These are phyloP conservation scores for Gymnosoma rotundatum DNA, from an alignment of 2,888 invertebrate genomes.

Conservation along the genomic window DNA sequence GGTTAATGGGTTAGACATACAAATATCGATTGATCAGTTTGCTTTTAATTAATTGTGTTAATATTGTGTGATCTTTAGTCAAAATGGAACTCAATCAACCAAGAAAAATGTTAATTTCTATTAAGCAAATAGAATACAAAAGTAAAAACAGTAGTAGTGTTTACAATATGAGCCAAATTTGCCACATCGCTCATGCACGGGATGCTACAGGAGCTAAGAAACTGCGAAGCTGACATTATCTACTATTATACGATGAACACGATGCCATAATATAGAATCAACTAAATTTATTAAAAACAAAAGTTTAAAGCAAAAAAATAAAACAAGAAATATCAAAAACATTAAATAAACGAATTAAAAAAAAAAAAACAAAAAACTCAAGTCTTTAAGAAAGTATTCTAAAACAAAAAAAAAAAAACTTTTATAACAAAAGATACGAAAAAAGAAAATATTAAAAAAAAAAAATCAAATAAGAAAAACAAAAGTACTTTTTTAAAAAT, in stretches of 20 bases:
- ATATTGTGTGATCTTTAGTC: conserved; percentile 53
- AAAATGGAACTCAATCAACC: conserved; percentile 71
- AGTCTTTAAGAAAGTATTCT: conserved; percentile 24
- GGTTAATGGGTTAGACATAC: conserved; percentile 15
- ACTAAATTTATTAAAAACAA: conserved; percentile 27
- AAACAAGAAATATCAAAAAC: conserved; percentile 39
- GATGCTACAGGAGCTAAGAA: conserved; percentile 64
- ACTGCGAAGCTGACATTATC: conserved; percentile 73
- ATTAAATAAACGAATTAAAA: conserved; percentile 41
- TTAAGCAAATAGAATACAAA: conserved; percentile 52
- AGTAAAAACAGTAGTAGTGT: conserved; percentile 58
- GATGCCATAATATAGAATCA: conserved; percentile 63
- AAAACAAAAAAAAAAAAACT: conserved; percentile 29
- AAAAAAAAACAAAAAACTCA: conserved; percentile 25
- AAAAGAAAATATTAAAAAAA: conserved; percentile 6
- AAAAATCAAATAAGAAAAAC: conserved; percentile 10
- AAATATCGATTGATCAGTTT: conserved; percentile 16
- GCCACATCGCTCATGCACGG: conserved; percentile 64
- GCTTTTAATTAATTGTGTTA: conserved; percentile 42
- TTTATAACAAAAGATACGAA: conserved; percentile 14
- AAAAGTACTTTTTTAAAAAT: conserved; percentile 34
- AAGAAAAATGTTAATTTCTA: conserved; percentile 64
- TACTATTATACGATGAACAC: conserved; percentile 63
- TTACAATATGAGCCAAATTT: conserved; percentile 57
- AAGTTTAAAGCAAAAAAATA: conserved; percentile 15